Evolutionary conservation across 2,113 vertebrate species (phyloP).

Genomic region (Emydura subglobosa): DNA sequence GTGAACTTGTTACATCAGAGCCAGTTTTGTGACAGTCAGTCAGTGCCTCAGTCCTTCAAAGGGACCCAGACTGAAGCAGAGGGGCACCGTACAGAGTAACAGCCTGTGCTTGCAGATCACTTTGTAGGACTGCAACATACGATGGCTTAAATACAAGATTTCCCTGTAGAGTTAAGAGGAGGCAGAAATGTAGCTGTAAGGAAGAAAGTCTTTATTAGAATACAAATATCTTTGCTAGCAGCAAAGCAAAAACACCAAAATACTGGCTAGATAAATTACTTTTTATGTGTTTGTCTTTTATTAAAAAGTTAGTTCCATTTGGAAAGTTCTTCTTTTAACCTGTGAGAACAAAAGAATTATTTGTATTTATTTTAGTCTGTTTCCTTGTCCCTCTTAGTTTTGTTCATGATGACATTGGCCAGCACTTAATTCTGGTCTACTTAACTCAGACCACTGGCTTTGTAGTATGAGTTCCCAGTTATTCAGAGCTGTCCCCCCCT

Average conservation of each 20-base stretch:
- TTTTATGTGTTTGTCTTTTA: not conserved
- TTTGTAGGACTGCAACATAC: not conserved
- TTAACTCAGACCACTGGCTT: constrained; percentile 32
- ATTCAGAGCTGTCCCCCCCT: constrained; percentile 60
- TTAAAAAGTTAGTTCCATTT: not conserved
- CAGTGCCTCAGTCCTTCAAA: not conserved
- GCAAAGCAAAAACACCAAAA: not conserved
- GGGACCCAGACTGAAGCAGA: not conserved
- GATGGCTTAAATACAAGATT: not conserved
- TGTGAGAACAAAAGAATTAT: not conserved
- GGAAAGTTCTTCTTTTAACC: not conserved
- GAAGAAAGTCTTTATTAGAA: not conserved
- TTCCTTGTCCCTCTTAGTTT: constrained; percentile 40
- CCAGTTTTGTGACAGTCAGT: not conserved
- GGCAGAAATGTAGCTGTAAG: not conserved
- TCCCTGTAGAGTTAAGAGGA: not conserved
- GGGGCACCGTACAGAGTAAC: not conserved
- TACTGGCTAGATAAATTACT: not conserved
- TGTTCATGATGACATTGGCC: constrained; percentile 2
- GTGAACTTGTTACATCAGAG: not conserved
- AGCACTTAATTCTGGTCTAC: constrained; percentile 50
- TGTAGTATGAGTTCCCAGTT: constrained; percentile 36
- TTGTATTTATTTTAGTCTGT: not conserved
- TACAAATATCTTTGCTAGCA: not conserved
- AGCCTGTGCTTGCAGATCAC: not conserved